These are phyloP conservation scores for Holotrichia oblita DNA, from an alignment of 1,140 invertebrate genomes.

Conservation along the genomic window DNA sequence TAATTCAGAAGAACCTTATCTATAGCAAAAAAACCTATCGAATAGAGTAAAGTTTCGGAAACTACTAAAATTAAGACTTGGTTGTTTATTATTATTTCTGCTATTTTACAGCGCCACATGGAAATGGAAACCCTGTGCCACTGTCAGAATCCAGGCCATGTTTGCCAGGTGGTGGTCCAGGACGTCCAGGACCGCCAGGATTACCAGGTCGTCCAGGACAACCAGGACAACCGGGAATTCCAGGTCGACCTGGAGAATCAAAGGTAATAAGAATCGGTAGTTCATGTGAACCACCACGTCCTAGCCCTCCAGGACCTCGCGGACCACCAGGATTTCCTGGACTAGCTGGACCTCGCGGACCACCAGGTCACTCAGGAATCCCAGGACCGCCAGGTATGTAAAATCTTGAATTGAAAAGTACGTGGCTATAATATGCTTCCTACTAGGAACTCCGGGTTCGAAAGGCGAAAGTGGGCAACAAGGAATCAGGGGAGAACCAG, in stretches of 20 bases:
- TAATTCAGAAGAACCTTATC: too few relatives aligned
- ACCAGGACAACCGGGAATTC: background rate
- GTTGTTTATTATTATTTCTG: too few relatives aligned
- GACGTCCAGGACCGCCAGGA: background rate
- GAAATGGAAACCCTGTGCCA: too few relatives aligned
- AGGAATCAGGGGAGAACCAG: background rate
- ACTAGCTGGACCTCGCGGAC: background rate
- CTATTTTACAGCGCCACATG: too few relatives aligned
- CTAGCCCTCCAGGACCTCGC: background rate
- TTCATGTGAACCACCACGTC: background rate
- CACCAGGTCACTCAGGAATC: background rate
- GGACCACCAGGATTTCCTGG: background rate
- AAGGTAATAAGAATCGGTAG: too few relatives aligned
- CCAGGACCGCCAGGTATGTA: background rate
- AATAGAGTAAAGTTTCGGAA: too few relatives aligned
- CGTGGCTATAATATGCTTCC: background rate
- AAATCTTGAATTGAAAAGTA: too few relatives aligned
- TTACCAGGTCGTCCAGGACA: background rate
- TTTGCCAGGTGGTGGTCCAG: background rate
- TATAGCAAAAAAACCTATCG: too few relatives aligned
- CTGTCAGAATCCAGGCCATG: too few relatives aligned
- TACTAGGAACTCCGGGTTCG: background rate
- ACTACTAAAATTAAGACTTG: too few relatives aligned
- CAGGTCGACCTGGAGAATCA: background rate
- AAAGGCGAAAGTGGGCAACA: background rate